Percentiles rank a stretch among this genome's conserved stretches.
phyloP scores from a whole-genome alignment of 2,797 vertebrate species.

The Harpagifer antarcticus region DNA sequence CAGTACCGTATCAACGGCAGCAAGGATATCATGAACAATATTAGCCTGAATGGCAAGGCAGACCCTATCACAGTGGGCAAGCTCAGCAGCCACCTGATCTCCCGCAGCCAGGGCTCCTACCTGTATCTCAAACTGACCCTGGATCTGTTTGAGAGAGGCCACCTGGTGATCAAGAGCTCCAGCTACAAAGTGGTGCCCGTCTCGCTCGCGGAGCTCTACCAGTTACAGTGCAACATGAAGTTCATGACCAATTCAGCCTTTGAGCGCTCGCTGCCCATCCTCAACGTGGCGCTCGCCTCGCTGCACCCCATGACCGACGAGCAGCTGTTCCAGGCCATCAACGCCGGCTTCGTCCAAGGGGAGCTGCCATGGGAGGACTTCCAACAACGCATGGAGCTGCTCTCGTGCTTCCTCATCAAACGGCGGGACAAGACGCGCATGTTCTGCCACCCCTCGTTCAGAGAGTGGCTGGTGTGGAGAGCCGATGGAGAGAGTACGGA shows the following conservation, averaged over 20 bases:
- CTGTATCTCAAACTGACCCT: slow-evolving; percentile 97
- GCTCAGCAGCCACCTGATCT: slow-evolving; percentile 95
- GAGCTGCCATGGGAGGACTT: slow-evolving; percentile 97
- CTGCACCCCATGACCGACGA: slow-evolving; percentile 98
- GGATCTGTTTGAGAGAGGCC: slow-evolving; percentile 96
- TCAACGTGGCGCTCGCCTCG: slow-evolving; percentile 95
- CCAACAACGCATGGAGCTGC: slow-evolving; percentile 93
- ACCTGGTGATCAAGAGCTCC: slow-evolving; percentile 97
- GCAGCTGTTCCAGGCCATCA: slow-evolving; percentile 96
- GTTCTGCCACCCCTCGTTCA: slow-evolving; percentile 99
- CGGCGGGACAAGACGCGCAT: slow-evolving; percentile 97
- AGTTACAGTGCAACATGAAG: slow-evolving; percentile 98
- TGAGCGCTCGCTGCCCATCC: slow-evolving; percentile 91
- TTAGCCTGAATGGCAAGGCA: slow-evolving; percentile 95
- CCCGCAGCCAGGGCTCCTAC: slow-evolving; percentile 95
- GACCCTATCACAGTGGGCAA: slow-evolving; percentile 90
- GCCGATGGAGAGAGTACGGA: slow-evolving; percentile 94
- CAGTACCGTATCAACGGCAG: slow-evolving; percentile 93
- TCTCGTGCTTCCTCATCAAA: slow-evolving; percentile 94
- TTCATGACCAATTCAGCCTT: slow-evolving; percentile 96
- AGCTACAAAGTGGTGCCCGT: slow-evolving; percentile 99
- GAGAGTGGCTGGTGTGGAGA: slow-evolving; percentile 98
- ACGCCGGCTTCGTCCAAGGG: slow-evolving; percentile 87
- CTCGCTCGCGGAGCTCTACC: slow-evolving; percentile 95
- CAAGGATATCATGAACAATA: slow-evolving; percentile 95